Evolutionary conservation across 1,140 invertebrate genomes (phyloP).

Genomic region (Trialeurodes vaporariorum): DNA sequence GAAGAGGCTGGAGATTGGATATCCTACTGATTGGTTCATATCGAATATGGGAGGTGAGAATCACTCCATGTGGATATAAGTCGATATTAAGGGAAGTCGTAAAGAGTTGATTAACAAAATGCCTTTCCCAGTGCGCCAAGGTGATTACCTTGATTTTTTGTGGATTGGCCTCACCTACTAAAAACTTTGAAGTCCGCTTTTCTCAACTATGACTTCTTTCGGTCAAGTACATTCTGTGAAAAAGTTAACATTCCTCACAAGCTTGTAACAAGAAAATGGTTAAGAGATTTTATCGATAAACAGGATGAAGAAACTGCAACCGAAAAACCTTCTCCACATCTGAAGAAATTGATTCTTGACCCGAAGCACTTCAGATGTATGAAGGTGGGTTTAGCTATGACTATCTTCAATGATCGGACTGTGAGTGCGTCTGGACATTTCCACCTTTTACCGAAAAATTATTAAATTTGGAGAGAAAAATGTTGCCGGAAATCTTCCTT

Average conservation of each 20-base stretch:
- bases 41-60: slow-evolving; percentile 12
- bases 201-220: background rate
- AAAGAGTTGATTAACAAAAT: background rate
- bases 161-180: slow-evolving; percentile 10
- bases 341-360: background rate
- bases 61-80: background rate
- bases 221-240: background rate
- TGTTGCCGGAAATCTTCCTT: too few relatives aligned
- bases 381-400: slow-evolving; percentile 7
- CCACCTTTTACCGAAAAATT: too few relatives aligned
- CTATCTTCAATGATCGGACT: slow-evolving; percentile 6
- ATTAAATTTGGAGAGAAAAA: too few relatives aligned
- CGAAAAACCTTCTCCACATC: background rate
- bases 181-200: slow-evolving; percentile 8
- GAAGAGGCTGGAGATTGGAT: background rate
- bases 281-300: background rate
- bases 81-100: background rate
- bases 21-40: background rate
- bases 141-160: slow-evolving; percentile 3
- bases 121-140: background rate
- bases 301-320: background rate
- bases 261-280: slow-evolving; percentile 2
- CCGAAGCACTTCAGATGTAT: slow-evolving; percentile 8
- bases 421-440: too few relatives aligned
- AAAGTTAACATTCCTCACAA: slow-evolving; percentile 1